Percentiles rank a stretch among this genome's conserved stretches.
phyloP scores from a whole-genome alignment of 2,888 invertebrate genomes.

The Epistrophella euchroma region DNA sequence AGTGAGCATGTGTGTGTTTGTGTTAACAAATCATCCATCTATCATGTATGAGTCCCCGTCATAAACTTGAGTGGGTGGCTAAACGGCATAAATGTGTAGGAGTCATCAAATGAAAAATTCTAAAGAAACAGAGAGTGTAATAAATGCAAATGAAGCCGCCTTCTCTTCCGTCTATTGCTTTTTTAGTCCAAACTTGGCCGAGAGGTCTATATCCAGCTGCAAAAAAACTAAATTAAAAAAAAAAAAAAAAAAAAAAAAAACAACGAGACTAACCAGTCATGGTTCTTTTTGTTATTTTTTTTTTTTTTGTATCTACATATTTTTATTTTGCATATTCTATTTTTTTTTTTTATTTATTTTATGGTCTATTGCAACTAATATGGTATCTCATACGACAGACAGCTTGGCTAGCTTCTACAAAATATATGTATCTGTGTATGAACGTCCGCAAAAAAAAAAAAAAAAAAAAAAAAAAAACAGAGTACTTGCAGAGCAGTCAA shows the following conservation, averaged over 20 bases:
- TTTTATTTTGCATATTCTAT: slow-evolving; percentile 67
- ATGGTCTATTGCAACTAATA: slow-evolving; percentile 65
- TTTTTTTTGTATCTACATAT: slow-evolving; percentile 25
- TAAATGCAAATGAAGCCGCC: slow-evolving; percentile 63
- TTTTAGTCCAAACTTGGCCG: slow-evolving; percentile 59
- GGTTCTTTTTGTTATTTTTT: slow-evolving; percentile 40
- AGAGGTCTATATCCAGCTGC: slow-evolving; percentile 15
- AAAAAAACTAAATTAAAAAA: background rate
- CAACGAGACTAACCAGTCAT: slow-evolving; percentile 48
- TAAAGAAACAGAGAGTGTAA: slow-evolving; percentile 55
- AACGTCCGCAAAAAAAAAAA: slow-evolving; percentile 32
- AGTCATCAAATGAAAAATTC: slow-evolving; percentile 38
- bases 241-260: background rate
- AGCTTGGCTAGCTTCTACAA: slow-evolving; percentile 70
- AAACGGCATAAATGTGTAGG: slow-evolving; percentile 19
- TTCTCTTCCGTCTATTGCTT: slow-evolving; percentile 47
- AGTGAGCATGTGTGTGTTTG: background rate
- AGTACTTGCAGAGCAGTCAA: slow-evolving; percentile 18
- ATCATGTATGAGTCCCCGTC: slow-evolving; percentile 44
- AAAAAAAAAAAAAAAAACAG: background rate
- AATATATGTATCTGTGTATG: slow-evolving; percentile 14
- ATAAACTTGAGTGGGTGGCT: slow-evolving; percentile 52
- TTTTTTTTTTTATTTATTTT: slow-evolving; percentile 2
- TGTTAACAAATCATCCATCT: slow-evolving; percentile 48
- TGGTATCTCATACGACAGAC: slow-evolving; percentile 71